Base-by-base conservation (phyloP, 2,797 vertebrate species). In the Neostethus bicornis region DNA sequence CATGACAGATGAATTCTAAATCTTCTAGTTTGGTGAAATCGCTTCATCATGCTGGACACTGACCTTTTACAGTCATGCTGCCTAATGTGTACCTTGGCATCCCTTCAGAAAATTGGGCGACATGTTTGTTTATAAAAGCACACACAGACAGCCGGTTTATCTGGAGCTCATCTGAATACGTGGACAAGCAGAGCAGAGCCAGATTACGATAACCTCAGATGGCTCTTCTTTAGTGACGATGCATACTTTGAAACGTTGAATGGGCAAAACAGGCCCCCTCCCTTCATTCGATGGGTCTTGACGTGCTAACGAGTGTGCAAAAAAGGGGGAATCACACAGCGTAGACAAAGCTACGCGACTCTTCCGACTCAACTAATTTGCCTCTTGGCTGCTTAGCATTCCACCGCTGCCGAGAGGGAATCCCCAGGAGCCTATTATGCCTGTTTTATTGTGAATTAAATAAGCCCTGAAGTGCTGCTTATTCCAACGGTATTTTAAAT, bases 361-460 rank as follows among this genome's bases (percentile, higher is more conserved):
- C 87, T 83, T 85, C 83, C 51, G 49, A 81, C 79, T 75, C 62
- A 42, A 84, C 88, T 92, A 91, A 92, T 92, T 92, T 91, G 87
- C 88, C 84, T 85, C 73, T 74, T 73, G 67, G 83, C 88, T 92
- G 89, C 81, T 92, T 90, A 89, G 86, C 90, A 90, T 92, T 91
- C 90, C 77, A 52, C 73, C 53, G 75, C 83, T 79, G 83, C 81
- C 39, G 69, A 82, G 78, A 81, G 85, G 89, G 88, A 91, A 89
- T 90, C 91, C 91, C 90, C 79, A 68, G 87, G 87, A 90, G 91
- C 85, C 87, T 87, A 92, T 92, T 93, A 92, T 89, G 85, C 88
- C 84, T 85, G 90, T 91, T 92, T 92, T 92, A 88, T 87, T 88
- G 84, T 85, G 87, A 91, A 89, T 91, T 90, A 90, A 90, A 90